These are phyloP conservation scores for Leptinotarsa haldemani DNA, from an alignment of 2,888 invertebrate genomes.

Conservation along the genomic window DNA sequence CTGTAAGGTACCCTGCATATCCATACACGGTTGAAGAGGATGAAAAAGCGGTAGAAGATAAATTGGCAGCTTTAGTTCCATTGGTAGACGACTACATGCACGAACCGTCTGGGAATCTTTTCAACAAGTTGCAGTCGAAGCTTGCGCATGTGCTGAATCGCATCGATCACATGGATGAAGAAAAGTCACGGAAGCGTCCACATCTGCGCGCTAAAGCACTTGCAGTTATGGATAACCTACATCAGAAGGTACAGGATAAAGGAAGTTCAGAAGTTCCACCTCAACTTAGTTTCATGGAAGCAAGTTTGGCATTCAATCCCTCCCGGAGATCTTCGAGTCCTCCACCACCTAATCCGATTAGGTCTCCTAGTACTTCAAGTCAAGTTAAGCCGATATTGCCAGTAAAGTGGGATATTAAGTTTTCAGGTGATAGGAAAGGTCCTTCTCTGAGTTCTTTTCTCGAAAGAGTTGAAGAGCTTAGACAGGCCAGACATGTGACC, in stretches of 20 bases:
- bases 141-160: conserved; percentile 24
- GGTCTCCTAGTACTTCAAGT: not conserved
- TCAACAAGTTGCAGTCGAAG: conserved; percentile 24
- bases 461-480: conserved; percentile 24
- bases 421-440: conserved; percentile 28
- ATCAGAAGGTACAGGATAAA: conserved; percentile 7
- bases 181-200: conserved; percentile 4
- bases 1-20: conserved; percentile 11
- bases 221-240: conserved; percentile 20
- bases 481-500: no score
- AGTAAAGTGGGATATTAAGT: not conserved
- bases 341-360: not conserved
- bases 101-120: not conserved
- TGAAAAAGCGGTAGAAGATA: conserved; percentile 7
- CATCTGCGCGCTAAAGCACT: conserved; percentile 12
- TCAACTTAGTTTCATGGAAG: not conserved
- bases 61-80: not conserved
- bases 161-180: conserved; percentile 28
- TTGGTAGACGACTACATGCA: not conserved
- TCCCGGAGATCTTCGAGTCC: not conserved
- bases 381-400: conserved; percentile 16
- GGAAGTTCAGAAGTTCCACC: not conserved
- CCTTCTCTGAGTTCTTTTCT: conserved; percentile 30
- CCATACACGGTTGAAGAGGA: conserved; percentile 28
- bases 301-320: not conserved